phyloP scores from a whole-genome alignment of 2,888 invertebrate genomes.

The Philopedon plagiatum region DNA sequence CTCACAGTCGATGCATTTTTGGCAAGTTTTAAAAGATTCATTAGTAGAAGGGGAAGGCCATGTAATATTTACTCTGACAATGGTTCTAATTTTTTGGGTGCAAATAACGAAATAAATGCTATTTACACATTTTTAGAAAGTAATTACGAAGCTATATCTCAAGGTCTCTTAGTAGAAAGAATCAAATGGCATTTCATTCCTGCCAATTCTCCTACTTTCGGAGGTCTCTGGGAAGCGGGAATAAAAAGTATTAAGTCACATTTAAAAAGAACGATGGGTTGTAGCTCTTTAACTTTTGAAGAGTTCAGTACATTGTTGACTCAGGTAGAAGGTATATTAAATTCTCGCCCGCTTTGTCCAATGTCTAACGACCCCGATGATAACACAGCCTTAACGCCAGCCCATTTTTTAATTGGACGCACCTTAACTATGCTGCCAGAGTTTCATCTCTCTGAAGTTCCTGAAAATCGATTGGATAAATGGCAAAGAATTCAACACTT shows the following conservation, averaged over 20 bases:
- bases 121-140: background rate
- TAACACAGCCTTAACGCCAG: background rate
- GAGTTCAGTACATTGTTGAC: no score
- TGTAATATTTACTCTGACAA: no score
- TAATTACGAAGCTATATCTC: background rate
- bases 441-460: background rate
- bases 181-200: conserved; percentile 22
- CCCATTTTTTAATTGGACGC: background rate
- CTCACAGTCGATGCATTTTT: conserved; percentile 1
- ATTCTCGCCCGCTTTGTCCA: no score
- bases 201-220: background rate
- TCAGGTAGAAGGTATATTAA: no score
- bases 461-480: conserved; percentile 10
- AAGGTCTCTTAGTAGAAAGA: background rate
- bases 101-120: conserved; percentile 16
- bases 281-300: no score
- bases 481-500: background rate
- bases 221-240: background rate
- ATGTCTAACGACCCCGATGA: background rate
- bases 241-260: background rate
- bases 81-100: conserved; percentile 27
- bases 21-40: conserved; percentile 9
- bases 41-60: conserved; percentile 19
- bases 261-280: no score
- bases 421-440: background rate